phyloP scores from a whole-genome alignment of 2,113 vertebrate genomes.

The Hippocampus barbouri region DNA sequence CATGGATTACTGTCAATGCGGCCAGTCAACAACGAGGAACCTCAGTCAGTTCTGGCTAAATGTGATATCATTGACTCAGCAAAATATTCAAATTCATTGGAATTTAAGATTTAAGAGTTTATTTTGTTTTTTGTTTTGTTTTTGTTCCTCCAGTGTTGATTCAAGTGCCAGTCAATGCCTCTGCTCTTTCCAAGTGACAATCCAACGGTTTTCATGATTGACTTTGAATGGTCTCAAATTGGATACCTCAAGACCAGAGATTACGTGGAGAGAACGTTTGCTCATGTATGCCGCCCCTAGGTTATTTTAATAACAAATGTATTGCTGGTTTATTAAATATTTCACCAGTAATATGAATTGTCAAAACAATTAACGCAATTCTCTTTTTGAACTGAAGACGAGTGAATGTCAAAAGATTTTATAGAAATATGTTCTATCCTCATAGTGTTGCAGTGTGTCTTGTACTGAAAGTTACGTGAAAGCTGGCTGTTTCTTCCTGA shows the following conservation, averaged over 20 bases:
- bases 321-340: slow-evolving; percentile 35
- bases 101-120: slow-evolving; percentile 50
- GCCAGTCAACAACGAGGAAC: slow-evolving; percentile 60
- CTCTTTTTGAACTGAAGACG: slow-evolving; percentile 65
- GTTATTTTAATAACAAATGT: slow-evolving; percentile 30
- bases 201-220: slow-evolving; percentile 55
- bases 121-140: not conserved
- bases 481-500: slow-evolving; percentile 66
- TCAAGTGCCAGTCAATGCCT: slow-evolving; percentile 67
- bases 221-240: slow-evolving; percentile 56
- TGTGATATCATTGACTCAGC: slow-evolving; percentile 59
- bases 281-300: slow-evolving; percentile 13
- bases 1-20: slow-evolving; percentile 46
- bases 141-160: slow-evolving; percentile 39
- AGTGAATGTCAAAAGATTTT: slow-evolving; percentile 71
- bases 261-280: slow-evolving; percentile 31
- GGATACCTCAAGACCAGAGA: slow-evolving; percentile 62
- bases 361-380: slow-evolving; percentile 38
- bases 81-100: slow-evolving; percentile 78
- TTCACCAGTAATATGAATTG: slow-evolving; percentile 31
- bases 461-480: slow-evolving; percentile 67
- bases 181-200: slow-evolving; percentile 68
- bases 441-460: slow-evolving; percentile 64
- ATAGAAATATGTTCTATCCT: slow-evolving; percentile 60
- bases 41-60: slow-evolving; percentile 56